phyloP scores from a whole-genome alignment of 2,797 vertebrate species.

The Apogon hyalosoma region DNA sequence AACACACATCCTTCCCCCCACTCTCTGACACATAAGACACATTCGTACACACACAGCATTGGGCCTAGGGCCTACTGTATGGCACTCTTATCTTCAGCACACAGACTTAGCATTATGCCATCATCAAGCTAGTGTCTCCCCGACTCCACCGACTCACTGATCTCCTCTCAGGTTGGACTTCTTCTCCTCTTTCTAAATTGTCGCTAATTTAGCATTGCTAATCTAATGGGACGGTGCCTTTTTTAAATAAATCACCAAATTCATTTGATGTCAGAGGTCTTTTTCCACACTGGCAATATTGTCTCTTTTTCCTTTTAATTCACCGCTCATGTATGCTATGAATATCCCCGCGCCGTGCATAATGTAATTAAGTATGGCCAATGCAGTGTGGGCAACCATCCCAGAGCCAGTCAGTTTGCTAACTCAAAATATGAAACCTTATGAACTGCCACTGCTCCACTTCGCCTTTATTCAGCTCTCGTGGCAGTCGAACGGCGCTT shows the following conservation, averaged over 20 bases:
- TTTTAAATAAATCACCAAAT: slow-evolving; percentile 75
- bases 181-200: slow-evolving; percentile 58
- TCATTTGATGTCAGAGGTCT: slow-evolving; percentile 78
- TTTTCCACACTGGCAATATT: slow-evolving; percentile 77
- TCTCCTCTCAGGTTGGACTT: slow-evolving; percentile 74
- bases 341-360: slow-evolving; percentile 72
- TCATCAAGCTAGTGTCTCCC: slow-evolving; percentile 70
- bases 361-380: slow-evolving; percentile 88
- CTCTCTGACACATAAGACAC: slow-evolving; percentile 53
- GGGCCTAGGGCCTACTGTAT: slow-evolving; percentile 71
- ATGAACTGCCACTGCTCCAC: slow-evolving; percentile 65
- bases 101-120: slow-evolving; percentile 77
- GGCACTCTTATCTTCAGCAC: slow-evolving; percentile 77
- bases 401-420: slow-evolving; percentile 76
- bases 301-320: slow-evolving; percentile 72
- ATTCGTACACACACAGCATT: slow-evolving; percentile 28
- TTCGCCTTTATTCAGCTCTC: slow-evolving; percentile 23
- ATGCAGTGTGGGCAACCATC: slow-evolving; percentile 82
- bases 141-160: slow-evolving; percentile 43
- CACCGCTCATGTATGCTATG: slow-evolving; percentile 69
- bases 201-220: slow-evolving; percentile 81
- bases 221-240: slow-evolving; percentile 79
- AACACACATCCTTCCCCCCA: slow-evolving; percentile 58
- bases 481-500: slow-evolving; percentile 3
- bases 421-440: slow-evolving; percentile 86